Evolutionary conservation across 2,797 vertebrate species (phyloP), one percentile per base, ranked within the genome.

Genomic region (Oreortyx pictus): DNA sequence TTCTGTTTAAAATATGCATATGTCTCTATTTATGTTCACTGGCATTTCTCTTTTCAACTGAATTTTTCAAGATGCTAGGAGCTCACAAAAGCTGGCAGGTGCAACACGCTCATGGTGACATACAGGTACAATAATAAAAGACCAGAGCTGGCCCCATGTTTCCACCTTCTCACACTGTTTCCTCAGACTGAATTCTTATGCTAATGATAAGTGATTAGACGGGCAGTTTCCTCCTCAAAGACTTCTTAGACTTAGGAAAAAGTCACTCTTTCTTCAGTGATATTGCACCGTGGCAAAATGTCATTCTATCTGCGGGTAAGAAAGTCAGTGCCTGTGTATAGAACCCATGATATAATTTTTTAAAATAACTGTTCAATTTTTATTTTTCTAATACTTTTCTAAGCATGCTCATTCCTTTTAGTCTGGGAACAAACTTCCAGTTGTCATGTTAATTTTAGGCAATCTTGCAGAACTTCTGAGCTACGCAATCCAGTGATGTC

Each of bases 91-190:
- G 19, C 17, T 74, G 39, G 59, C 47, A 82, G 60, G 24, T 4
- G 2, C 25, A 82, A 46, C 17, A 43, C 3, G 52, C 43, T 82
- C 49, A 47, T 18, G 5, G 7, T 19, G 76, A 75, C 0, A 1
- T 13, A 49, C 62, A 83, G 64, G 52, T 10, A 70, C 33, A 71
- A 35, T 7, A 83, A 70, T 14, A 80, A 43, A 60, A 83, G 33
- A 41, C 3, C 47, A 54, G 27, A 80, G 47, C 9, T 18, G 43
- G 33, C 31, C 20, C 19, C 62, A 9, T 27, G 17, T 44, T 59
- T 71, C 39, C 73, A 70, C 25, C 27, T 86, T 78, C 81, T 90
- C 62, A 82, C 78, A 77, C 12, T 35, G 66, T 25, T 86, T 88
- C 50, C 62, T 88, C 47, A 59, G 24, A 35, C 5, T 33, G n/a